Evolutionary conservation across 2,888 invertebrate genomes (phyloP).

Genomic region (Heteropelma amictum): DNA sequence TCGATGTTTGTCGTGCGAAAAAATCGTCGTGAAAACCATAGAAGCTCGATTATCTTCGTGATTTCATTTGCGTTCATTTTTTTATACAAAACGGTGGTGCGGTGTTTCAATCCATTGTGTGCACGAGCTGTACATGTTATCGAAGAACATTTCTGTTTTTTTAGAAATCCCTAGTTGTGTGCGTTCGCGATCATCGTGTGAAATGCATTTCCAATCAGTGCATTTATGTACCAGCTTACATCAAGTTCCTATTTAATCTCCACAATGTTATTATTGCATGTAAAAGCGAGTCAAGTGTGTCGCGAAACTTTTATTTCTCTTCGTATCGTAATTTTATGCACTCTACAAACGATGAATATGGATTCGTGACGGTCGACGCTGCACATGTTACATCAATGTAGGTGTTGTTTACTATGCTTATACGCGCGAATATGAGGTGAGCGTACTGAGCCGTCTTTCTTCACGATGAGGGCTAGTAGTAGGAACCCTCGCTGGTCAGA

Average conservation of each 20-base stretch:
- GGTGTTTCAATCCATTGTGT: not conserved
- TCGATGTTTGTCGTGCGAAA: no score
- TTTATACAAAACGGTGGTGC: no score
- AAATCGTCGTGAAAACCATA: no score
- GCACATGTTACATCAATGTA: slow-evolving; percentile 45
- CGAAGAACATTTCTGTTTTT: not conserved
- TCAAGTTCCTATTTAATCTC: slow-evolving; percentile 8
- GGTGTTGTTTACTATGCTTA: not conserved
- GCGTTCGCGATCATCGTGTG: slow-evolving; percentile 24
- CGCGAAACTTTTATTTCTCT: not conserved
- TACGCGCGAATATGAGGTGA: not conserved
- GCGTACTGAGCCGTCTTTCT: not conserved
- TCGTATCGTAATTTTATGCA: slow-evolving; percentile 75
- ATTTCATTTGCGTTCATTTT: no score
- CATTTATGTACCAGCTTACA: slow-evolving; percentile 9
- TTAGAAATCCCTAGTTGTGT: not conserved
- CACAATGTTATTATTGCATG: slow-evolving; percentile 24
- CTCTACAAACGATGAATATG: slow-evolving; percentile 74
- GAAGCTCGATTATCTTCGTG: no score
- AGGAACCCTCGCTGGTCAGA: slow-evolving; percentile 38
- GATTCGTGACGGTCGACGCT: slow-evolving; percentile 67
- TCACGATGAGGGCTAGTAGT: slow-evolving; percentile 31
- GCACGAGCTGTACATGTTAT: not conserved
- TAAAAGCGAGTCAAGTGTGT: slow-evolving; percentile 31
- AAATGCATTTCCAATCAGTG: slow-evolving; percentile 28